These are phyloP conservation scores for Leptodirus hochenwartii DNA, from an alignment of 2,888 invertebrate genomes.

Conservation along the genomic window DNA sequence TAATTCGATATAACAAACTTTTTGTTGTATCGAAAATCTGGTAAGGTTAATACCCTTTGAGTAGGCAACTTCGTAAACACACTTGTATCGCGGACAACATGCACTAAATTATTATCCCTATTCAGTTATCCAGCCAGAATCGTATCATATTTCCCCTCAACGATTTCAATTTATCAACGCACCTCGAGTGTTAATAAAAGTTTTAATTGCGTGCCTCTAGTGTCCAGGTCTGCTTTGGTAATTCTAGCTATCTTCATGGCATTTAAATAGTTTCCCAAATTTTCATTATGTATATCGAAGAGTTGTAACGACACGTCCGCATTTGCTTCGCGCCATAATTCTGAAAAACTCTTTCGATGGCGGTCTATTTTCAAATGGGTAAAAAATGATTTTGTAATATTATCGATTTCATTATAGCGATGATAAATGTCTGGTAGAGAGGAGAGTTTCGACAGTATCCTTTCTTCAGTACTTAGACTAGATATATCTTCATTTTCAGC, in stretches of 20 bases:
- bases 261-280: conserved; percentile 43
- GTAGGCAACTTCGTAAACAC: too few species aligned
- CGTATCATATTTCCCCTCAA: too few species aligned
- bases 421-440: conserved; percentile 9
- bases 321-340: conserved; percentile 23
- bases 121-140: too few species aligned
- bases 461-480: too few species aligned
- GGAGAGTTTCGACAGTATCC: conserved; percentile 9
- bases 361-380: conserved; percentile 11
- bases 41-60: too few species aligned
- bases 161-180: conserved; percentile 15
- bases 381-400: conserved; percentile 15
- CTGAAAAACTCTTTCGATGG: conserved; percentile 10
- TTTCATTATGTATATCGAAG: conserved; percentile 23
- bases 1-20: too few species aligned
- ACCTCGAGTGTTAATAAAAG: conserved; percentile 58
- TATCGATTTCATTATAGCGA: conserved; percentile 9
- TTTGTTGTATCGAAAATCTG: neutral
- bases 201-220: conserved; percentile 82
- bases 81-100: too few species aligned
- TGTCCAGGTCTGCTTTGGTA: conserved; percentile 57
- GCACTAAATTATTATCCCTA: too few species aligned
- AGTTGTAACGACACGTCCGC: conserved; percentile 25
- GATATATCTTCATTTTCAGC: too few species aligned
- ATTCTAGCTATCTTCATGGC: conserved; percentile 49